These are phyloP conservation scores for Balaeniceps rex DNA, from an alignment of 2,113 vertebrate genomes.

Conservation along the genomic window DNA sequence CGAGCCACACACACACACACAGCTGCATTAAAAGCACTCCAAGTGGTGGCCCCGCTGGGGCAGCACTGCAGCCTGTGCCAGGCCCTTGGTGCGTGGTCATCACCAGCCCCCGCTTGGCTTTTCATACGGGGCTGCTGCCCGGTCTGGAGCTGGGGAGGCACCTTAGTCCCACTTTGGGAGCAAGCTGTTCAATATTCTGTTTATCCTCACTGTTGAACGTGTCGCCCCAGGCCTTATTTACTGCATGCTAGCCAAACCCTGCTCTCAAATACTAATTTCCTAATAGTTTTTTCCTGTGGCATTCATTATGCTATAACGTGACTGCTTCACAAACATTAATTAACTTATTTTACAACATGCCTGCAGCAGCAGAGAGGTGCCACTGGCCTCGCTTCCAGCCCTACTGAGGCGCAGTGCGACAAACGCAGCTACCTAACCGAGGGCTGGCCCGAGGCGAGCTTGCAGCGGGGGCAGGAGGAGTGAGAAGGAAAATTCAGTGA, in stretches of 20 bases:
- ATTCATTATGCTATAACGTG: background rate
- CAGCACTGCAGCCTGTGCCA: rapidly evolving
- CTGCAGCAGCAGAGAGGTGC: background rate
- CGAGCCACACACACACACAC: too few species aligned
- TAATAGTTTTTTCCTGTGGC: background rate
- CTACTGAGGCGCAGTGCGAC: background rate
- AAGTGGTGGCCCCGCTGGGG: rapidly evolving
- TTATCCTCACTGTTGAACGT: rapidly evolving
- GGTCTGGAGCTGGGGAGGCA: background rate
- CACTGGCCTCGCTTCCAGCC: background rate
- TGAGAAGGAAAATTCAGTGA: rapidly evolving
- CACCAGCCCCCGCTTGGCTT: background rate
- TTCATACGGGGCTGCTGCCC: background rate
- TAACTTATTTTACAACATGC: background rate
- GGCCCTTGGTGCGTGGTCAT: rapidly evolving
- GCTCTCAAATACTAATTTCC: background rate
- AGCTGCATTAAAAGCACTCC: background rate
- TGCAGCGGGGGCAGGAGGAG: background rate
- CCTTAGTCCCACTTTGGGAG: background rate
- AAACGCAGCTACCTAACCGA: rapidly evolving
- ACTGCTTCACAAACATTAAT: background rate
- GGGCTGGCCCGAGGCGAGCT: background rate
- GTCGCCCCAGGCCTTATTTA: background rate
- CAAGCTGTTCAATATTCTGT: background rate
- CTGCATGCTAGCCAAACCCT: background rate